These are phyloP conservation scores for Coregonus clupeaformis DNA, from an alignment of 2,113 vertebrate genomes.

Conservation along the genomic window DNA sequence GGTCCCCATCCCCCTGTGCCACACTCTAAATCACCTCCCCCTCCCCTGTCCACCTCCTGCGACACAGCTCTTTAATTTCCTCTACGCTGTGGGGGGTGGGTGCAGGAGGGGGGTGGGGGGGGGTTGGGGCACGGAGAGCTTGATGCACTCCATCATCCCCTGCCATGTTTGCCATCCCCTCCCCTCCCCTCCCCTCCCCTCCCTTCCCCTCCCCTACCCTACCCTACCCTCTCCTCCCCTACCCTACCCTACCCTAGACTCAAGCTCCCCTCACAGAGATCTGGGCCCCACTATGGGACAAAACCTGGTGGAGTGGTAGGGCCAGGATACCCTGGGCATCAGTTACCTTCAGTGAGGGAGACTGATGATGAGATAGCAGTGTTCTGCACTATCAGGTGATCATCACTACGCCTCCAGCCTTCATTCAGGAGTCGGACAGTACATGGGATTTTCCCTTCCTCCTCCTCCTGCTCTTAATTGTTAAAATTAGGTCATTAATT, in stretches of 20 bases:
- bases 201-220: background rate
- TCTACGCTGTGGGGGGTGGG: slow-evolving; percentile 69
- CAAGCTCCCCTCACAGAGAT: slow-evolving; percentile 16
- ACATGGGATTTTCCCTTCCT: slow-evolving; percentile 46
- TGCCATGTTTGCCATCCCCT: slow-evolving; percentile 53
- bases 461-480: slow-evolving; percentile 73
- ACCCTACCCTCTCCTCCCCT: slow-evolving; percentile 20
- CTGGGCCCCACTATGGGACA: slow-evolving; percentile 21
- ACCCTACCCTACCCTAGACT: slow-evolving; percentile 13
- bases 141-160: slow-evolving; percentile 73
- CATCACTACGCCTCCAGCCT: background rate
- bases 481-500: slow-evolving; percentile 78
- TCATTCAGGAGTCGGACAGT: slow-evolving; percentile 25
- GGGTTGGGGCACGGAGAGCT: slow-evolving; percentile 14
- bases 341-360: slow-evolving; percentile 3
- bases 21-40: slow-evolving; percentile 73
- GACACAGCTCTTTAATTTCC: slow-evolving; percentile 80
- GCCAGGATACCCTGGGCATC: background rate
- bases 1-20: slow-evolving; percentile 67
- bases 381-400: background rate
- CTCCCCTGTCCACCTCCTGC: slow-evolving; percentile 56
- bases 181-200: background rate
- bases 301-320: slow-evolving; percentile 20
- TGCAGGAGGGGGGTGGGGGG: too few species aligned
- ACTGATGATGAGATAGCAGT: background rate